A percentile compares a stretch with the other conserved stretches of the same genome.
These are phyloP conservation scores for Diprion similis DNA, from an alignment of 1,140 invertebrate species.

Conservation along the genomic window DNA sequence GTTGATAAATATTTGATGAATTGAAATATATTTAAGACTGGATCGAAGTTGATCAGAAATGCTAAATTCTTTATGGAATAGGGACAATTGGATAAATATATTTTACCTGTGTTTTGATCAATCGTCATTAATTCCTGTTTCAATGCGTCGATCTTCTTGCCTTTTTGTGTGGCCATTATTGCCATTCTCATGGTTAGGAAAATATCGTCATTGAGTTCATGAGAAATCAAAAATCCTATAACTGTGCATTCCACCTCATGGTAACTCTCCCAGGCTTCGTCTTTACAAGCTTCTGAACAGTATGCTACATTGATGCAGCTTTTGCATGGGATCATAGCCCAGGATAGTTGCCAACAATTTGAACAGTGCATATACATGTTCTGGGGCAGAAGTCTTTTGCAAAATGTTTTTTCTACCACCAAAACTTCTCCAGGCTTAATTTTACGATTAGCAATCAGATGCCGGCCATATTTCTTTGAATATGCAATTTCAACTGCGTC, in stretches of 20 bases:
- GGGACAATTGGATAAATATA: not conserved
- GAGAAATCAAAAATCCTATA: conserved; percentile 54
- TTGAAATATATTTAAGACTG: too few relatives aligned
- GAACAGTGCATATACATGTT: conserved; percentile 72
- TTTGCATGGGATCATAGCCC: conserved; percentile 68
- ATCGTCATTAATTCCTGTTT: not conserved
- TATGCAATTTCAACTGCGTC: conserved; percentile 67
- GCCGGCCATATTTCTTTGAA: conserved; percentile 65
- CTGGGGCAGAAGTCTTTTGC: conserved; percentile 68
- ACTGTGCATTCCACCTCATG: conserved; percentile 81
- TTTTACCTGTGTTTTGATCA: not conserved
- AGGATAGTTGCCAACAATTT: conserved; percentile 72
- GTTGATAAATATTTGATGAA: too few relatives aligned
- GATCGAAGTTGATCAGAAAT: too few relatives aligned
- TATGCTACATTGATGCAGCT: conserved; percentile 70
- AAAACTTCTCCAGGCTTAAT: conserved; percentile 77
- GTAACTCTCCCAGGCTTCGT: conserved; percentile 67
- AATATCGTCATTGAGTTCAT: not conserved
- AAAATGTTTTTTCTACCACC: conserved; percentile 78
- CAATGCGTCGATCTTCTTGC: not conserved
- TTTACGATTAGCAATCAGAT: conserved; percentile 67
- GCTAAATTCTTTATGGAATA: not conserved
- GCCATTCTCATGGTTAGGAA: not conserved
- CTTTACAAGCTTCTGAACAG: conserved; percentile 73
- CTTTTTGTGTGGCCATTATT: not conserved